phyloP scores from a whole-genome alignment of 2,888 invertebrate species.

The Drosophila siamana region DNA sequence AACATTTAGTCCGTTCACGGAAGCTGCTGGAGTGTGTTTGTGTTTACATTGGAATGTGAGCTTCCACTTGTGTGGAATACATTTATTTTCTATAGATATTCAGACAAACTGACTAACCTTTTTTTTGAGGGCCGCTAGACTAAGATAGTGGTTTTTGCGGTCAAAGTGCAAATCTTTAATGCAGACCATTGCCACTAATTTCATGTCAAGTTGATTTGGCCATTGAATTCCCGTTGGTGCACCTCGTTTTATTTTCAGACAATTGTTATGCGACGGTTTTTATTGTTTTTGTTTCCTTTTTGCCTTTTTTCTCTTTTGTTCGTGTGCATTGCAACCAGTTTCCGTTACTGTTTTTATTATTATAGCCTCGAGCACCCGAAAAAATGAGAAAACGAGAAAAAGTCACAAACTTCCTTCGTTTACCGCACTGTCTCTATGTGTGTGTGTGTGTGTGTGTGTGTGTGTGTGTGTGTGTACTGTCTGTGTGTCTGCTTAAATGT shows the following conservation, averaged over 20 bases:
- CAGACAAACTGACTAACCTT: slow-evolving; percentile 5
- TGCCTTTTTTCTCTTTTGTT: slow-evolving; percentile 55
- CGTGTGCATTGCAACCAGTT: slow-evolving; percentile 68
- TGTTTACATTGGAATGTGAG: slow-evolving; percentile 29
- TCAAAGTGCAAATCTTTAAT: slow-evolving; percentile 40
- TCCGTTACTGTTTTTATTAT: slow-evolving; percentile 74
- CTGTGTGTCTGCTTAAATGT: slow-evolving; percentile 14
- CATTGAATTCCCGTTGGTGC: slow-evolving; percentile 20
- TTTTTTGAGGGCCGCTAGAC: neutral
- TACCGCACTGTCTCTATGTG: slow-evolving; percentile 10
- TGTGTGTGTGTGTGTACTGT: neutral
- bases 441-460: neutral
- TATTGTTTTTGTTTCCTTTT: slow-evolving; percentile 52
- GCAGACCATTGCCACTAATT: slow-evolving; percentile 47
- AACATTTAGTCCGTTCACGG: slow-evolving; percentile 63
- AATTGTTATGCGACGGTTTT: slow-evolving; percentile 70
- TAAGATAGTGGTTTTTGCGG: slow-evolving; percentile 37
- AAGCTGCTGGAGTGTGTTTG: slow-evolving; percentile 14
- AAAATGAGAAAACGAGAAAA: slow-evolving; percentile 46
- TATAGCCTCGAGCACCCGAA: slow-evolving; percentile 61
- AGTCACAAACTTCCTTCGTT: slow-evolving; percentile 50
- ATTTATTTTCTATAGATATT: slow-evolving; percentile 39
- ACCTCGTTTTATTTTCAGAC: slow-evolving; percentile 46
- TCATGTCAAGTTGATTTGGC: slow-evolving; percentile 59
- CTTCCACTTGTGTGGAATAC: slow-evolving; percentile 23